A percentile compares a stretch with the other conserved stretches of the same genome.
Evolutionary conservation across 2,888 invertebrate species (phyloP).

Genomic region (Villa cingulata): DNA sequence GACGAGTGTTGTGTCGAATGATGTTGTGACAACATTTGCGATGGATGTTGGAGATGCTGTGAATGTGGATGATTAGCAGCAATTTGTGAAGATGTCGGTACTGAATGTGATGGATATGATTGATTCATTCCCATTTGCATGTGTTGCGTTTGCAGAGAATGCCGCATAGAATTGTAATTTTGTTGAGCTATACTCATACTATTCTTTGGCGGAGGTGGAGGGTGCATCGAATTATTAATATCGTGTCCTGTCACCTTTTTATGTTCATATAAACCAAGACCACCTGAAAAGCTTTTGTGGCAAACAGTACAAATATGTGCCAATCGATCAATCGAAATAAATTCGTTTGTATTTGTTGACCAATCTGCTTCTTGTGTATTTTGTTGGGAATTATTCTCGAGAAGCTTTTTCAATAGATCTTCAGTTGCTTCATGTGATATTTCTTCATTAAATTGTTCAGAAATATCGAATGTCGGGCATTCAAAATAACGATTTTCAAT

Average conservation of each 20-base stretch:
- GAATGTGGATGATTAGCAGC: neutral
- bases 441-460: constrained; percentile 17
- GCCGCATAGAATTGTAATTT: neutral
- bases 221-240: constrained; percentile 14
- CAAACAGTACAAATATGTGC: constrained; percentile 30
- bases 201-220: constrained; percentile 5
- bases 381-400: constrained; percentile 18
- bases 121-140: neutral
- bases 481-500: constrained; percentile 19
- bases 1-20: constrained; percentile 8
- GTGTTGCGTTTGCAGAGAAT: neutral
- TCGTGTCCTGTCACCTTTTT: constrained; percentile 20
- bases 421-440: constrained; percentile 16
- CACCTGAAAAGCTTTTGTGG: constrained; percentile 29
- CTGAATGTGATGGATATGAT: neutral
- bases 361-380: constrained; percentile 29
- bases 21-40: neutral
- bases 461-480: constrained; percentile 20
- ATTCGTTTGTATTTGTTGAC: constrained; percentile 38
- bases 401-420: constrained; percentile 16
- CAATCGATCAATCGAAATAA: constrained; percentile 46
- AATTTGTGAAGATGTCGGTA: neutral
- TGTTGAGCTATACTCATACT: constrained; percentile 2
- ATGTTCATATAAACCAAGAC: constrained; percentile 22
- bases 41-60: constrained; percentile 8